Evolutionary conservation across 2,888 invertebrate species (phyloP), one percentile per base, ranked within the genome.

Genomic region (Pterostichus niger): DNA sequence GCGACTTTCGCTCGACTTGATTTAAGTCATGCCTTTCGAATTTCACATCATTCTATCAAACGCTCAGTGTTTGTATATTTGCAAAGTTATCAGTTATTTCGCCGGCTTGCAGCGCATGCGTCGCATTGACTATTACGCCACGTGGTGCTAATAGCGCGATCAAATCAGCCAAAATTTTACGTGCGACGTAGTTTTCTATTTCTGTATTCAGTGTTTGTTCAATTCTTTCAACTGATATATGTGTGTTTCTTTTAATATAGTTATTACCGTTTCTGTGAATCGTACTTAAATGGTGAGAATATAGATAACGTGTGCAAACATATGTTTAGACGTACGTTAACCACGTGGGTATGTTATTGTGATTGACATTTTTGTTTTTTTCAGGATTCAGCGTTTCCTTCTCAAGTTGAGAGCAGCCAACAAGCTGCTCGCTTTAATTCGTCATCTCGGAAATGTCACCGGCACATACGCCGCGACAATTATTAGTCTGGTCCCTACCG

Each of bases 401-500:
- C 0, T 49, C 40, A 13, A 40, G 54, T 17, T 33, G 44, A 40
- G 82, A 59, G 82, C 82, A 71, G 82, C 75, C 17, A 15, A 4
- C 33, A n/a, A 49, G 59, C 82, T 82, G 82, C 75, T 82, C 33
- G 46, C 56, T 11, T 35, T 15, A 33, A 33, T 82, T 40, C 11
- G 35, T 56, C 24, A 11, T 56, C 35, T 35, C 59, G 52, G 82
- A 82, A 46, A 82, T 82, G 82, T 82, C 81, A 56, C 81, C 82
- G 82, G 82, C 82, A 59, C 40, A 54, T 59, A 31, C 82, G 75
- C 82, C 82, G 75, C 82, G 82, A 91, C 93, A 94, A 89, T 90
- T 96, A 88, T 92, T 96, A 89, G 93, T 94, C 92, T 94, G 95
- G 93, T 94, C 94, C 87, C 92, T 96, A 87, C 96, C 96, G 89